phyloP scores from a whole-genome alignment of 2,113 vertebrate species.

The Psephotus haematonotus region DNA sequence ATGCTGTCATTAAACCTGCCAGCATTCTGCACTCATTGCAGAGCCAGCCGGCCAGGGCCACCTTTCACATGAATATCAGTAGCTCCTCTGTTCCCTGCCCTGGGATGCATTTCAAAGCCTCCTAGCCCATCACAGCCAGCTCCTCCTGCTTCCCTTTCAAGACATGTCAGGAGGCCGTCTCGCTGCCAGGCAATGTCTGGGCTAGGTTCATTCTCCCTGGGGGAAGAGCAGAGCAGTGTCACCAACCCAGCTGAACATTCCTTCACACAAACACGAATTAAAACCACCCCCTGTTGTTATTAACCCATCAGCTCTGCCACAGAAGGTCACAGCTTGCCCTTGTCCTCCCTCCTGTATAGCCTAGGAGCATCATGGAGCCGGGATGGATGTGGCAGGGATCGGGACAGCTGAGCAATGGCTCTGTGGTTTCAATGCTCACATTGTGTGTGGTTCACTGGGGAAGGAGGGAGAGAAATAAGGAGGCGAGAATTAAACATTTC shows the following conservation, averaged over 20 bases:
- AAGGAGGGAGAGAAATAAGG: neutral
- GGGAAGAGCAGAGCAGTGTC: slow-evolving; percentile 8
- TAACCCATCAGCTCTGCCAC: rapidly evolving
- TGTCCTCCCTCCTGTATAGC: neutral
- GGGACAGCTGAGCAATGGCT: neutral
- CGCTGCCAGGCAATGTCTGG: neutral
- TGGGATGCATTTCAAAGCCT: slow-evolving; percentile 21
- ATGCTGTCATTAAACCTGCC: neutral
- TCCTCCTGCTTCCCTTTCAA: slow-evolving; percentile 25
- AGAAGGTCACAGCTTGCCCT: neutral
- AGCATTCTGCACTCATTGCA: neutral
- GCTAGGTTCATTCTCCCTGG: slow-evolving; percentile 8
- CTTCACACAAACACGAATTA: slow-evolving; percentile 6
- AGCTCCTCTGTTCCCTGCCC: neutral
- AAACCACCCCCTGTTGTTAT: slow-evolving; percentile 24
- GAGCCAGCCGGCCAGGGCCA: neutral
- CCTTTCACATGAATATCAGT: neutral
- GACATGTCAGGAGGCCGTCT: slow-evolving; percentile 13
- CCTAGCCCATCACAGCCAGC: neutral
- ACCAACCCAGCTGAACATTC: neutral
- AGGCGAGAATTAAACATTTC: neutral
- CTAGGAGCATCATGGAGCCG: neutral
- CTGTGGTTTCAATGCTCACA: neutral
- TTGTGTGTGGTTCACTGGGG: neutral
- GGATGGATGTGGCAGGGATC: neutral